A percentile compares a stretch with the other conserved stretches of the same genome.
phyloP scores from a whole-genome alignment of 2,888 invertebrate species.

The Eueremaeus valkanovi region DNA sequence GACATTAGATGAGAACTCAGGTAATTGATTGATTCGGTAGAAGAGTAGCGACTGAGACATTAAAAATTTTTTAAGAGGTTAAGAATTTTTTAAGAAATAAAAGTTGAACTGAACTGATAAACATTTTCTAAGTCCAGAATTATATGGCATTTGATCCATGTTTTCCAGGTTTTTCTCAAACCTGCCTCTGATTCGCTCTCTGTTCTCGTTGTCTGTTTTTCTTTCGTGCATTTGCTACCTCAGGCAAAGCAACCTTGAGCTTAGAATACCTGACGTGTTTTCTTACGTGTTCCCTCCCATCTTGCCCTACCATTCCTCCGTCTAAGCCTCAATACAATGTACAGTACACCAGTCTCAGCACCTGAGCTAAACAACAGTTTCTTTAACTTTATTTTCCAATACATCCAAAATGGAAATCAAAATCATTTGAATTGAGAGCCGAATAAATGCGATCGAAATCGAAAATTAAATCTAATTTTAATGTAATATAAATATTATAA shows the following conservation, averaged over 20 bases:
- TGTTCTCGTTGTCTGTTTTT: too few relatives aligned
- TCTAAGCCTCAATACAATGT: too few relatives aligned
- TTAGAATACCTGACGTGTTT: constrained; percentile 22
- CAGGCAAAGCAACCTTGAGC: constrained; percentile 2
- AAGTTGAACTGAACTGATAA: too few relatives aligned
- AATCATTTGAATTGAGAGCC: too few relatives aligned
- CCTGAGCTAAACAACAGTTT: too few relatives aligned
- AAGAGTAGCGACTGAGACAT: not conserved
- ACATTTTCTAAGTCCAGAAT: not conserved
- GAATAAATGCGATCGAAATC: too few relatives aligned
- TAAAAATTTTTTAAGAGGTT: not conserved
- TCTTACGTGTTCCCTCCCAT: constrained; percentile 7
- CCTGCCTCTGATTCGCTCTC: not conserved
- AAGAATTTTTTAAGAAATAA: not conserved
- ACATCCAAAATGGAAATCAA: too few relatives aligned
- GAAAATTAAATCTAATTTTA: too few relatives aligned
- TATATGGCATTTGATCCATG: not conserved
- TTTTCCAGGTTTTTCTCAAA: not conserved
- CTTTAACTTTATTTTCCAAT: too few relatives aligned
- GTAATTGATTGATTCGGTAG: not conserved
- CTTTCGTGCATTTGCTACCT: not conserved
- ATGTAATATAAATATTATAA: too few relatives aligned
- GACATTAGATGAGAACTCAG: constrained; percentile 1
- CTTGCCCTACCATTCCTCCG: not conserved
- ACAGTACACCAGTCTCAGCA: too few relatives aligned